A percentile compares a stretch with the other conserved stretches of the same genome.
Evolutionary conservation across 2,797 vertebrate species (phyloP).

Genomic region (Peromyscus attwateri): DNA sequence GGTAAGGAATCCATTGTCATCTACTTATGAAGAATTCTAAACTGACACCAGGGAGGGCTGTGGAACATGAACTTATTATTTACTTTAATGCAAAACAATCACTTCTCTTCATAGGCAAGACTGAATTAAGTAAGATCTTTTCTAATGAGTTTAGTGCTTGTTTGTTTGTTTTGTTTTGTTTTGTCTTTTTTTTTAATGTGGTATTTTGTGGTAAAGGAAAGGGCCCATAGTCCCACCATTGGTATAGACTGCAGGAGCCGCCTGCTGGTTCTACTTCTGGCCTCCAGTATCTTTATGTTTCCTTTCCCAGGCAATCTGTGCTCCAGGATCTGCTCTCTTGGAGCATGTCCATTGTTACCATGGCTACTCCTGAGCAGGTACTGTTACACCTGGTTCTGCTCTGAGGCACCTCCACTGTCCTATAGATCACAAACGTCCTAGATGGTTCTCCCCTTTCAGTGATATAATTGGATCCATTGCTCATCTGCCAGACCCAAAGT

Average conservation of each 20-base stretch:
- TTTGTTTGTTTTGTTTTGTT: background rate
- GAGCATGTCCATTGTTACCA: background rate
- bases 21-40: background rate
- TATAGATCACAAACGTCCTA: conserved; percentile 73
- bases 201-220: background rate
- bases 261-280: background rate
- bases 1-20: background rate
- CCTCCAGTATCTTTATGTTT: background rate
- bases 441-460: conserved; percentile 75
- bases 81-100: conserved; percentile 52
- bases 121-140: conserved; percentile 3
- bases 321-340: background rate
- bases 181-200: background rate
- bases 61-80: background rate
- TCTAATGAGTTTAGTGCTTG: conserved; percentile 14
- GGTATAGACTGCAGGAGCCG: background rate
- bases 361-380: conserved; percentile 61
- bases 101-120: conserved; percentile 1
- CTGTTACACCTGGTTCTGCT: conserved; percentile 61
- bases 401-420: conserved; percentile 67
- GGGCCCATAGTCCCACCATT: background rate
- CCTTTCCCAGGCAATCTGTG: background rate
- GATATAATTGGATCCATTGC: conserved; percentile 85
- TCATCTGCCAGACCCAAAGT: conserved; percentile 85
- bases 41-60: conserved; percentile 9